These are phyloP conservation scores for Pseudomyrmex cubaensis DNA, from an alignment of 1,140 invertebrate species.

Conservation along the genomic window DNA sequence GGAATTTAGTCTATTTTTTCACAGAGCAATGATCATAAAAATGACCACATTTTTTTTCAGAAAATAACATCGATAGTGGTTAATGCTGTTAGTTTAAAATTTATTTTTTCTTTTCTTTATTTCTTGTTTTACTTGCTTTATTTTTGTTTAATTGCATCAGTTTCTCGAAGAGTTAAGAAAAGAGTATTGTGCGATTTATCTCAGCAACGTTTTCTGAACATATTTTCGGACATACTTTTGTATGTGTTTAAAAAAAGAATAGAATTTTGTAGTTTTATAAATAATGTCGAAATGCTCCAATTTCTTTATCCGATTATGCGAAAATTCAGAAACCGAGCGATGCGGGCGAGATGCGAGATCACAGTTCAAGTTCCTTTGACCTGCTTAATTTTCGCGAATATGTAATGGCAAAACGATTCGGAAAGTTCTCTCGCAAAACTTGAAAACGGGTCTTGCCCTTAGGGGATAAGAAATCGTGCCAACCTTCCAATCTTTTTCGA, in stretches of 20 bases:
- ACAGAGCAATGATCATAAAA: not conserved
- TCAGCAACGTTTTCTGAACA: not conserved
- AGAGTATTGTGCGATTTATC: too few relatives aligned
- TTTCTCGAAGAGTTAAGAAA: too few relatives aligned
- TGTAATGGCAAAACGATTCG: slow-evolving; percentile 42
- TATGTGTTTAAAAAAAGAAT: not conserved
- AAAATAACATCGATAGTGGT: not conserved
- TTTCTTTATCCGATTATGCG: slow-evolving; percentile 8
- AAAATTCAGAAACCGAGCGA: slow-evolving; percentile 8
- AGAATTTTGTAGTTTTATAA: not conserved
- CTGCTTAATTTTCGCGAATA: slow-evolving; percentile 29
- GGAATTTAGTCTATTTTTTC: not conserved
- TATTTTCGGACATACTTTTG: slow-evolving; percentile 4
- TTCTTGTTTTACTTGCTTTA: not conserved
- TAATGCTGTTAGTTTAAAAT: not conserved
- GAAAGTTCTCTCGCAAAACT: slow-evolving; percentile 32
- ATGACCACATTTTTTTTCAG: not conserved
- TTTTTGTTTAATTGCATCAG: not conserved
- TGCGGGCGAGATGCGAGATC: not conserved
- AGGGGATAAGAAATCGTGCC: slow-evolving; percentile 15
- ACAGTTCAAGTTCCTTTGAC: slow-evolving; percentile 12
- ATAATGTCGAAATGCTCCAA: not conserved
- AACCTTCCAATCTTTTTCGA: slow-evolving; percentile 1
- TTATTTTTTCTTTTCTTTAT: not conserved
- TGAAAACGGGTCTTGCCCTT: slow-evolving; percentile 6